Evolutionary conservation across 2,888 invertebrate species (phyloP).

Genomic region (Eupithecia subfuscata): DNA sequence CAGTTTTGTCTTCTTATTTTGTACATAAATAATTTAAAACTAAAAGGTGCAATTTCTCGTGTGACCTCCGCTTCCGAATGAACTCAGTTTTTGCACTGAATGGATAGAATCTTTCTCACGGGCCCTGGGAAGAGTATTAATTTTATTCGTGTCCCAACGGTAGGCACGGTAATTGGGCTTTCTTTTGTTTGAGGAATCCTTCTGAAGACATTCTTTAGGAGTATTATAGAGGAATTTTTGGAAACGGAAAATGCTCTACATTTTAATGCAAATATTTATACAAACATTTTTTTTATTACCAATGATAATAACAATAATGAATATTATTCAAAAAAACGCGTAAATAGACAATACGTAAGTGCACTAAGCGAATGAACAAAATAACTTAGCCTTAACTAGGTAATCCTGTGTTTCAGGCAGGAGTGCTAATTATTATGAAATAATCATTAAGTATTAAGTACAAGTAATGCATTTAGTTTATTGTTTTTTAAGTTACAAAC

Average conservation of each 20-base stretch:
- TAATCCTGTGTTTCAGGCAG: too few species aligned
- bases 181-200: conserved; percentile 35
- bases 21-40: conserved; percentile 50
- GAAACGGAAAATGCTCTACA: neutral
- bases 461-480: too few species aligned
- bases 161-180: conserved; percentile 35
- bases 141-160: conserved; percentile 48
- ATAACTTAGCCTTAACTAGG: too few species aligned
- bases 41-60: conserved; percentile 68
- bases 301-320: neutral
- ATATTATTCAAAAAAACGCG: too few species aligned
- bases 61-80: conserved; percentile 75
- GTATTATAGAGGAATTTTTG: neutral
- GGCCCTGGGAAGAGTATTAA: conserved; percentile 70
- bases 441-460: too few species aligned
- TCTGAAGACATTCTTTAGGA: conserved; percentile 17
- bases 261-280: neutral
- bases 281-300: neutral
- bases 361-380: too few species aligned
- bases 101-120: conserved; percentile 82
- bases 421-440: too few species aligned
- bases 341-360: too few species aligned
- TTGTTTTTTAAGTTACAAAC: too few species aligned
- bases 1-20: neutral
- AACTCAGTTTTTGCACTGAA: conserved; percentile 72